These are phyloP conservation scores for Callyntrura guangdongensis DNA, from an alignment of 2,888 invertebrate genomes.

Conservation along the genomic window DNA sequence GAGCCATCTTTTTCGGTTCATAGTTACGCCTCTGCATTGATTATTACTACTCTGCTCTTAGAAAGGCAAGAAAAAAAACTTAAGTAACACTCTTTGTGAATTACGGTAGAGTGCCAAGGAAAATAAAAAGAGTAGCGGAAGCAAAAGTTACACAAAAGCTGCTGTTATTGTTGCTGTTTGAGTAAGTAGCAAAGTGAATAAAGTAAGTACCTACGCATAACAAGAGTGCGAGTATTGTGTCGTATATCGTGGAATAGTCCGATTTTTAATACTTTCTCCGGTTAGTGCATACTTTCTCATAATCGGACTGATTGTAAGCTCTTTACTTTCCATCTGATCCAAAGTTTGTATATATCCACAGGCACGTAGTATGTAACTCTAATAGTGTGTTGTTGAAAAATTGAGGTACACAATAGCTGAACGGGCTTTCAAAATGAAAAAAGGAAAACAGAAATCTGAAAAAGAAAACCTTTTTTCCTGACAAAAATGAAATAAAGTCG, in stretches of 20 bases:
- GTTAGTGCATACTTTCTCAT: not conserved
- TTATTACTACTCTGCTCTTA: not conserved
- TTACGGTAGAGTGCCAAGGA: not conserved
- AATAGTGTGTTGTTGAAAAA: slow-evolving; percentile 50
- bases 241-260: not conserved
- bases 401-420: slow-evolving; percentile 63
- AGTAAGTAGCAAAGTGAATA: slow-evolving; percentile 4
- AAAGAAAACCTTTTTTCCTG: not conserved
- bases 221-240: not conserved
- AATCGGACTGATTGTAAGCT: too few species aligned
- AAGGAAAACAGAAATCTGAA: slow-evolving; percentile 49
- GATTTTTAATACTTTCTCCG: not conserved
- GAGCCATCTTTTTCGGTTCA: slow-evolving; percentile 48
- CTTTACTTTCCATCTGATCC: slow-evolving; percentile 21
- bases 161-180: not conserved
- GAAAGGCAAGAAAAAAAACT: not conserved
- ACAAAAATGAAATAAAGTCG: not conserved
- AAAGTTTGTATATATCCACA: not conserved
- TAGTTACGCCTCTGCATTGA: slow-evolving; percentile 40
- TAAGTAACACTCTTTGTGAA: not conserved
- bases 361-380: not conserved
- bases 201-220: not conserved
- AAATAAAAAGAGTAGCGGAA: slow-evolving; percentile 16
- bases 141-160: slow-evolving; percentile 9
- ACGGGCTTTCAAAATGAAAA: slow-evolving; percentile 54